These are phyloP conservation scores for Diorhabda sublineata DNA, from an alignment of 1,140 invertebrate genomes.

Conservation along the genomic window DNA sequence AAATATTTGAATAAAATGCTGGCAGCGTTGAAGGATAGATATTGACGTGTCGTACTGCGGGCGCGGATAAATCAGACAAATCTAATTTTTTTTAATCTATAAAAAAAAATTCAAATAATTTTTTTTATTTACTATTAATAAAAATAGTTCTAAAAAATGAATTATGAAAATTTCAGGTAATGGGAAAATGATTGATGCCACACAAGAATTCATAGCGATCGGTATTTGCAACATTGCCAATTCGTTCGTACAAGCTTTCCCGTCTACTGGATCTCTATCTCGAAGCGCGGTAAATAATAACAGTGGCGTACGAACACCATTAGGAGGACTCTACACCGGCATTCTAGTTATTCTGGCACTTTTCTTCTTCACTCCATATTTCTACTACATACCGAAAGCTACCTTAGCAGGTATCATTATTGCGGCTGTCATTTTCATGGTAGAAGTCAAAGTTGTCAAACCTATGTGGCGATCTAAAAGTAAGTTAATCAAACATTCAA, in stretches of 20 bases:
- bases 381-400: slow-evolving; percentile 77
- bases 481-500: slow-evolving; percentile 44
- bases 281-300: slow-evolving; percentile 86
- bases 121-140: no score
- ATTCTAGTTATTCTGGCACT: slow-evolving; percentile 71
- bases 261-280: slow-evolving; percentile 80
- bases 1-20: no score
- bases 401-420: slow-evolving; percentile 78
- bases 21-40: no score
- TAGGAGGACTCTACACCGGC: slow-evolving; percentile 86
- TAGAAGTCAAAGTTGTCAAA: slow-evolving; percentile 71
- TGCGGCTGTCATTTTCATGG: slow-evolving; percentile 77
- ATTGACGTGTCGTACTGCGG: no score
- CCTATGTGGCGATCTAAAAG: slow-evolving; percentile 76
- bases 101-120: no score
- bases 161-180: slow-evolving; percentile 54
- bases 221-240: slow-evolving; percentile 79
- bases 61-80: no score
- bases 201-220: slow-evolving; percentile 79
- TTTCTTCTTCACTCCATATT: slow-evolving; percentile 77
- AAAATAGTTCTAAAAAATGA: no score
- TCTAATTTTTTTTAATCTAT: no score
- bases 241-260: slow-evolving; percentile 82
- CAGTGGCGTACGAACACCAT: slow-evolving; percentile 80
- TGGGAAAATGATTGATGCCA: slow-evolving; percentile 74